These are phyloP conservation scores for Callaeas wilsoni DNA, from an alignment of 2,113 vertebrate genomes.

Conservation along the genomic window DNA sequence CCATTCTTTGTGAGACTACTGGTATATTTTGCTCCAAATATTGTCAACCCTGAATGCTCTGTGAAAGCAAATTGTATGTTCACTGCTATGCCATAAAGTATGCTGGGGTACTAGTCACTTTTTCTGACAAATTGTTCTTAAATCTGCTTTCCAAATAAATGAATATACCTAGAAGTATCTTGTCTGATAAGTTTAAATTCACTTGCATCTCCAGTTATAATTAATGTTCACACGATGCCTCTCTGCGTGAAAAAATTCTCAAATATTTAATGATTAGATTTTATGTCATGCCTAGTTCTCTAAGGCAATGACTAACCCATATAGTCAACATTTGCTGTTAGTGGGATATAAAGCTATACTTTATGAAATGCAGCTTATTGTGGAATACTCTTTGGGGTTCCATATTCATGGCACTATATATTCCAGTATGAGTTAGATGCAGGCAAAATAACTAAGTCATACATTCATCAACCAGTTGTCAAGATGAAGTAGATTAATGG, in stretches of 20 bases:
- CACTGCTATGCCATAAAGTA: not conserved
- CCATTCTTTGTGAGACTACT: not conserved
- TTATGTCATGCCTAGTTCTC: not conserved
- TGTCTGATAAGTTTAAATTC: not conserved
- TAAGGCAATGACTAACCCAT: not conserved
- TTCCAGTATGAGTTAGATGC: not conserved
- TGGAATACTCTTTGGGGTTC: not conserved
- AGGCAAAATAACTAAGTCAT: not conserved
- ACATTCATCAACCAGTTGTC: not conserved
- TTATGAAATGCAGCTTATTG: not conserved
- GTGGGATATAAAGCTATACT: not conserved
- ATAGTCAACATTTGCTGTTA: not conserved
- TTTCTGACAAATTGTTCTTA: not conserved
- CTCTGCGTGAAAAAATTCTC: not conserved
- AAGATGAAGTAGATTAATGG: not conserved
- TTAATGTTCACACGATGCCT: not conserved
- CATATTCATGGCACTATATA: not conserved
- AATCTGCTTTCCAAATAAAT: not conserved
- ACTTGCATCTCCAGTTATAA: not conserved
- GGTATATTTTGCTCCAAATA: not conserved
- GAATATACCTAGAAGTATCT: not conserved
- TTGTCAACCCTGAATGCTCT: not conserved
- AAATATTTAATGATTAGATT: not conserved
- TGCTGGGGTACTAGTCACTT: not conserved
- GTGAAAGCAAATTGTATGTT: not conserved